Conservation (phyloP, 2,888 invertebrate genomes). For the Aphrophora alni region DNA sequence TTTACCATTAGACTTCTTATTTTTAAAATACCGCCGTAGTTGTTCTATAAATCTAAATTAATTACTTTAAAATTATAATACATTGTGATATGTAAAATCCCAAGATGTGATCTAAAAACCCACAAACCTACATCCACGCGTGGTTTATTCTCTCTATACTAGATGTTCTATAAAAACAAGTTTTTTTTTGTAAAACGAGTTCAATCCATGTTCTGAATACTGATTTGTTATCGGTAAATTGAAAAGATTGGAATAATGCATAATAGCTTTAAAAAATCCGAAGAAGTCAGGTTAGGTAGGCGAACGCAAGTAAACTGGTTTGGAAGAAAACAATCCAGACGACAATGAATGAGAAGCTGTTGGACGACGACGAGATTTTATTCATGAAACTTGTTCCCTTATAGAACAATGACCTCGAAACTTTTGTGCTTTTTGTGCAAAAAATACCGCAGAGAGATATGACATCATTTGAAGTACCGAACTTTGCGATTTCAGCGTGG, state of each 20-base stretch:
- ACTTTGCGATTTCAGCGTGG: too few species aligned
- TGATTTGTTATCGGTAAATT: too few species aligned
- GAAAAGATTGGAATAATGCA: too few species aligned
- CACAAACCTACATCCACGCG: background rate
- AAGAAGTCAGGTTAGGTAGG: background rate
- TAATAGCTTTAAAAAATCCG: background rate
- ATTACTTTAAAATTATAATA: too few species aligned
- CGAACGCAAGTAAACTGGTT: background rate
- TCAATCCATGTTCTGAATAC: background rate
- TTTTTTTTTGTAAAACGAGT: background rate
- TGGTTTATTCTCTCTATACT: background rate
- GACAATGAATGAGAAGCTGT: background rate
- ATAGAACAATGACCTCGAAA: background rate
- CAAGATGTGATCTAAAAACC: background rate
- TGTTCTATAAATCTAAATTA: too few species aligned
- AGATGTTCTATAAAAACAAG: background rate
- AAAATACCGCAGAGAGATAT: too few species aligned
- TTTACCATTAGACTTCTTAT: too few species aligned
- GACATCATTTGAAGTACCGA: too few species aligned
- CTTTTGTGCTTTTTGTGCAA: too few species aligned
- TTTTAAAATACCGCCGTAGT: too few species aligned
- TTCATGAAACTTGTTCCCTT: background rate
- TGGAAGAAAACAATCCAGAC: background rate
- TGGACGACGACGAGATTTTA: background rate
- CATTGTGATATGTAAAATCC: too few species aligned